phyloP scores from a whole-genome alignment of 1,140 invertebrate species.

The Zophobas morio region DNA sequence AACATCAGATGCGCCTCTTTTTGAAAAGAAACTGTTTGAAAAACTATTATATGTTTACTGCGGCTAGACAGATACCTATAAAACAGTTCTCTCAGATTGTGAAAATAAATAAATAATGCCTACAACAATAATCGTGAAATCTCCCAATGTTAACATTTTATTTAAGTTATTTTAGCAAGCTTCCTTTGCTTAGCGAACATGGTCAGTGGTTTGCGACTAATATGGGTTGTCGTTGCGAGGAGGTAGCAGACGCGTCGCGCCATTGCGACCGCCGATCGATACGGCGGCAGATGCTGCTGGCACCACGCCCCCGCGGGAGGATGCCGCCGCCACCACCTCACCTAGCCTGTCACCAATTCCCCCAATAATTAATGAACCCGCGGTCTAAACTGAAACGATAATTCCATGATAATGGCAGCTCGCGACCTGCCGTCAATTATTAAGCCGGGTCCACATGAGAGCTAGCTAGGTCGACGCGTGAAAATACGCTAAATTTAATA shows the following conservation, averaged over 20 bases:
- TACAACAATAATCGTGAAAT: no score
- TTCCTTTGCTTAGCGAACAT: not conserved
- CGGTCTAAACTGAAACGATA: slow-evolving; percentile 68
- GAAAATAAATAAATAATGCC: no score
- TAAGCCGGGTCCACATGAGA: slow-evolving; percentile 40
- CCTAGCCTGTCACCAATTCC: slow-evolving; percentile 64
- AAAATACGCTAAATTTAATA: slow-evolving; percentile 20
- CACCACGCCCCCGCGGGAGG: slow-evolving; percentile 55
- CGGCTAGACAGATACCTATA: no score
- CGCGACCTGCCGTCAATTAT: slow-evolving; percentile 64
- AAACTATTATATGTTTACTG: no score
- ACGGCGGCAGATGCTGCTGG: slow-evolving; percentile 60
- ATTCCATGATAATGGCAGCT: slow-evolving; percentile 67
- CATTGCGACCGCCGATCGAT: slow-evolving; percentile 60
- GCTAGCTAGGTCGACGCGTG: slow-evolving; percentile 2
- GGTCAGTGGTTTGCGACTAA: slow-evolving; percentile 24
- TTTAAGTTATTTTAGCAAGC: not conserved
- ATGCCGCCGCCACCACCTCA: slow-evolving; percentile 53
- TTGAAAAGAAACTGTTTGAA: no score
- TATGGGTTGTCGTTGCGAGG: slow-evolving; percentile 32
- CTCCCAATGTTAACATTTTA: no score
- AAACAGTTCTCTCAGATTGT: no score
- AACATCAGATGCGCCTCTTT: no score
- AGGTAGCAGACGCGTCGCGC: slow-evolving; percentile 59
- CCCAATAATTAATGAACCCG: slow-evolving; percentile 66